phyloP scores from a whole-genome alignment of 2,888 invertebrate genomes.

The Pherbina coryleti region DNA sequence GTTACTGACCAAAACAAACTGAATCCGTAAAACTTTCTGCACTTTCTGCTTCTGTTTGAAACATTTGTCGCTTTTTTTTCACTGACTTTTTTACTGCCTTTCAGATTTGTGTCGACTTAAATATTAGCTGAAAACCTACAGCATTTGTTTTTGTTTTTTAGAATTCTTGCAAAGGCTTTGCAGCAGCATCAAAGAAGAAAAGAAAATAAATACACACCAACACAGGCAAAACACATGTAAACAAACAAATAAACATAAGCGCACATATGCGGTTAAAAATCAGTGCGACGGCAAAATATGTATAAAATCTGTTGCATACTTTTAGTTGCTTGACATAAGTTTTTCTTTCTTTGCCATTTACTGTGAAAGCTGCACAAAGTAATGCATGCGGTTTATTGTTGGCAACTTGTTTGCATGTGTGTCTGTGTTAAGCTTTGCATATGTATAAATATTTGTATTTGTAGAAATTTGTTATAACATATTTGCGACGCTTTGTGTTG shows the following conservation, averaged over 20 bases:
- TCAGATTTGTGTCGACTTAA: constrained; percentile 6
- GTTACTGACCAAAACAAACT: no score
- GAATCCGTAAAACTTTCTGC: no score
- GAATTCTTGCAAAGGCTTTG: background rate
- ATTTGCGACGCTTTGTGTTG: background rate
- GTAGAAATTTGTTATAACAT: background rate
- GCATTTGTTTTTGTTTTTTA: background rate
- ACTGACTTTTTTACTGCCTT: background rate
- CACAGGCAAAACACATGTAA: constrained; percentile 9
- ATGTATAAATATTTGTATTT: background rate
- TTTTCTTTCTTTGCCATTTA: background rate
- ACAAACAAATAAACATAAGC: background rate
- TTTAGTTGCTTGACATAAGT: background rate
- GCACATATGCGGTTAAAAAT: background rate
- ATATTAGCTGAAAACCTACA: background rate
- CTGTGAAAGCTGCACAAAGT: background rate
- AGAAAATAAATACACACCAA: background rate
- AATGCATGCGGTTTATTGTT: no score
- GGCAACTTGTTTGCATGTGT: background rate
- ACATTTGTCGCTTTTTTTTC: background rate
- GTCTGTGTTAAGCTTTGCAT: background rate
- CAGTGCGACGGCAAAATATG: no score
- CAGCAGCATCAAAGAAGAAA: background rate
- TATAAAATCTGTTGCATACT: constrained; percentile 14
- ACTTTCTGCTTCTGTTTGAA: no score